Evolutionary conservation across 2,797 vertebrate species (phyloP).

Genomic region (Otus scops): DNA sequence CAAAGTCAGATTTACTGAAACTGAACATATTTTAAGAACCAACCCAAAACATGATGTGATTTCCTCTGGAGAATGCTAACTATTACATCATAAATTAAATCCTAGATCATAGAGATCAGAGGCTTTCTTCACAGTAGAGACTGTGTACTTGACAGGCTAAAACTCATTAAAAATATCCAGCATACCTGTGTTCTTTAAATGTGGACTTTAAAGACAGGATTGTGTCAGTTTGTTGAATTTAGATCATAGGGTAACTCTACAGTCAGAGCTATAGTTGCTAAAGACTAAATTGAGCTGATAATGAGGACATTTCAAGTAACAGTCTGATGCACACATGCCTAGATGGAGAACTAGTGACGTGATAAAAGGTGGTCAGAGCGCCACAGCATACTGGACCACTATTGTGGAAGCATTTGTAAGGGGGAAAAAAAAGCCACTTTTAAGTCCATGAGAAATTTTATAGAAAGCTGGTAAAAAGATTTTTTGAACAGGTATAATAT

Average conservation of each 20-base stretch:
- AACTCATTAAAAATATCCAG: not conserved
- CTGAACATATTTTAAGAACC: not conserved
- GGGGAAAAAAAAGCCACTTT: not conserved
- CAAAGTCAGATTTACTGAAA: not conserved
- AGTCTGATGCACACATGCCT: not conserved
- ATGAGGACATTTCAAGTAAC: not conserved
- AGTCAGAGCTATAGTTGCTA: not conserved
- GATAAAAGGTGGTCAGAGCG: not conserved
- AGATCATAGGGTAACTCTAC: not conserved
- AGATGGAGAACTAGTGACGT: not conserved
- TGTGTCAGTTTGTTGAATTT: not conserved
- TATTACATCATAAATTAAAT: constrained; percentile 9
- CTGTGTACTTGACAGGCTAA: not conserved
- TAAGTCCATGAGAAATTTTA: not conserved
- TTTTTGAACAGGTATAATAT: not conserved
- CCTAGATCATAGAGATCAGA: not conserved
- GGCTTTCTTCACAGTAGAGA: not conserved
- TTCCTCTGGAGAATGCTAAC: not conserved
- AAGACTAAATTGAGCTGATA: not conserved
- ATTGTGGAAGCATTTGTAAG: not conserved
- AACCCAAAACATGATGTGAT: not conserved
- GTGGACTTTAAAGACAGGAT: not conserved
- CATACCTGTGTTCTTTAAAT: not conserved
- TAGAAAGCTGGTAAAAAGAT: not conserved
- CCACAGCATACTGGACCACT: not conserved